Evolutionary conservation across 2,888 invertebrate genomes (phyloP).

Genomic region (Allophyes oxyacanthae): DNA sequence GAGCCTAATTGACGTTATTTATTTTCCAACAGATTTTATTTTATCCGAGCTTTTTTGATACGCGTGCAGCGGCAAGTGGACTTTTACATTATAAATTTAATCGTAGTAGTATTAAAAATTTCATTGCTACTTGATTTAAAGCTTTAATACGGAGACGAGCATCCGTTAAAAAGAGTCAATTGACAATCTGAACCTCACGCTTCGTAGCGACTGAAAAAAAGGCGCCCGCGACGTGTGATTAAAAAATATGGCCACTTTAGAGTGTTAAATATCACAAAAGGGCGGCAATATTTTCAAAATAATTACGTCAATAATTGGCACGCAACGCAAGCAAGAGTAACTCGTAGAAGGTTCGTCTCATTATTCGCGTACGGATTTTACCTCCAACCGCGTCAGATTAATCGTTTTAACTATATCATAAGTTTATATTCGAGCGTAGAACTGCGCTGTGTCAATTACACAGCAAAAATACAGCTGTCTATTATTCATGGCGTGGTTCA

Average conservation of each 20-base stretch:
- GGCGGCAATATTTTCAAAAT: slow-evolving; percentile 86
- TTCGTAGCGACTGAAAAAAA: slow-evolving; percentile 72
- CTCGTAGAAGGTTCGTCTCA: slow-evolving; percentile 78
- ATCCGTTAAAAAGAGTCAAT: slow-evolving; percentile 76
- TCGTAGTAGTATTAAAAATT: slow-evolving; percentile 33
- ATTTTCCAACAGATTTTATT: slow-evolving; percentile 42
- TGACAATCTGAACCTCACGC: slow-evolving; percentile 74
- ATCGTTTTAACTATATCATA: slow-evolving; percentile 88
- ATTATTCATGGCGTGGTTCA: slow-evolving; percentile 76
- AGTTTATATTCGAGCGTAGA: slow-evolving; percentile 78
- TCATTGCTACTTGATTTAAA: slow-evolving; percentile 50
- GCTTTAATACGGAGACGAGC: slow-evolving; percentile 59
- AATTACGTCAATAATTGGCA: slow-evolving; percentile 89
- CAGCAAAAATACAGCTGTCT: slow-evolving; percentile 82
- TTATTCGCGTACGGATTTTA: slow-evolving; percentile 83
- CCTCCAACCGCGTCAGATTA: slow-evolving; percentile 88
- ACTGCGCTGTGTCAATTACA: slow-evolving; percentile 83
- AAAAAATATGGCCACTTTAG: slow-evolving; percentile 81
- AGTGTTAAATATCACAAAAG: slow-evolving; percentile 84
- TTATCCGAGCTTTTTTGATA: slow-evolving; percentile 16
- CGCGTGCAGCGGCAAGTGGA: slow-evolving; percentile 9
- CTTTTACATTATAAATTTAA: slow-evolving; percentile 21
- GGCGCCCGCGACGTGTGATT: slow-evolving; percentile 71
- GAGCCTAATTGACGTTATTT: slow-evolving; percentile 40
- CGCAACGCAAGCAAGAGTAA: slow-evolving; percentile 79